These are phyloP conservation scores for Hoplostethus atlanticus DNA, from an alignment of 2,797 vertebrate species.

Conservation along the genomic window DNA sequence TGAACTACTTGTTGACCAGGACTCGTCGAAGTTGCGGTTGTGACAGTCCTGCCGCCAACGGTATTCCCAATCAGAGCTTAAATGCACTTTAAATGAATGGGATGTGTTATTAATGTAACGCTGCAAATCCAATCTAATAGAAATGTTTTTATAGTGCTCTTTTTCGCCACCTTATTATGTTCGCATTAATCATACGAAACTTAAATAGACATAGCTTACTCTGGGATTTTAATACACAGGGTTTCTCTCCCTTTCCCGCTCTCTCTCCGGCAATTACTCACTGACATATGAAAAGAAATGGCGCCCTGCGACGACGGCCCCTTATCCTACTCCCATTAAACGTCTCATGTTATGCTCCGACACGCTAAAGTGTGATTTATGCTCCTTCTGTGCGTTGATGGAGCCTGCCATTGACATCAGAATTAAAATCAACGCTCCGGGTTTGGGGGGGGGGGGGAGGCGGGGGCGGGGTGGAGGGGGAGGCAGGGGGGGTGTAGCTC, in stretches of 20 bases:
- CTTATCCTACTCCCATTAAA: constrained; percentile 19
- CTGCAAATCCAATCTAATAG: background rate
- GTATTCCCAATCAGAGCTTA: no score
- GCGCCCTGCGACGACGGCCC: background rate
- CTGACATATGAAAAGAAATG: constrained; percentile 8
- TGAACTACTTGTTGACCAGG: background rate
- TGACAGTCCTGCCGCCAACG: background rate
- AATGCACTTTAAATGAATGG: background rate
- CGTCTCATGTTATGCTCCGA: background rate
- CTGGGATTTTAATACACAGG: background rate
- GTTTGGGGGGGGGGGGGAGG: background rate
- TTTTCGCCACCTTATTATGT: background rate
- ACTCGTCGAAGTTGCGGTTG: background rate
- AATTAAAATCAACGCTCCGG: constrained; percentile 33
- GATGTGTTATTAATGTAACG: background rate
- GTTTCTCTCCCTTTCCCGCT: background rate
- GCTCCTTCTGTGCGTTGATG: constrained; percentile 21
- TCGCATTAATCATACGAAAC: constrained; percentile 11
- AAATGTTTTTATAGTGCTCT: background rate
- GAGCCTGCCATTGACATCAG: constrained; percentile 18
- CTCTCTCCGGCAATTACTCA: background rate
- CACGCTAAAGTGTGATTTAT: constrained; percentile 45
- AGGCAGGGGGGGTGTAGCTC: background rate
- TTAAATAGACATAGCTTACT: background rate
- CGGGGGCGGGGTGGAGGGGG: no score